Evolutionary conservation across 2,113 vertebrate species (phyloP), one percentile per base, ranked within the genome.

Genomic region (Ictalurus punctatus): DNA sequence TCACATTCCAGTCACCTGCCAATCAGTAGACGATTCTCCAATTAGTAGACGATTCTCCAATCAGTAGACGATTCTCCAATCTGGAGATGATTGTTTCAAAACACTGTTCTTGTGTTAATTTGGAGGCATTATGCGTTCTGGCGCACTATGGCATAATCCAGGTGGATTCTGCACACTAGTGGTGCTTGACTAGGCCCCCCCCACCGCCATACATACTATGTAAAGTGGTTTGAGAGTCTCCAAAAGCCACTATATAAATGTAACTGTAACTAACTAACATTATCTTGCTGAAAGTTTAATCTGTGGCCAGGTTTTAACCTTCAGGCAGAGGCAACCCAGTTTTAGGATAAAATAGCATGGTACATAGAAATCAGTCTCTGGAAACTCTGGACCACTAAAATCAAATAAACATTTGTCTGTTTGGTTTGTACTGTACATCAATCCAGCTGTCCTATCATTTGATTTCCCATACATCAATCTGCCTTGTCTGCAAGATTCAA

Each of bases 401-500:
- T 82, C 34, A 21, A 59, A 61, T 56, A 25, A 30, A 19, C 8
- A 54, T n/a, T 17, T 21, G 40, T 27, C 40, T 78, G 1, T 48
- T 40, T 52, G 30, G 8, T 59, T 37, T 61, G 19, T 83, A 13
- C 30, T 61, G 19, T 83, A 13, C 19, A 61, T 25, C 30, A 30
- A 76, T 85, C 44, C 74, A 80, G 59, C 63, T 63, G 54, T 90
- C 37, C 4, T n/a, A 86, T 30, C 48, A n/a, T 61, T 67, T 63
- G 54, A 34, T 54, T 54, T 44, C 27, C 27, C 4, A n/a, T 25
- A 78, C 37, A 48, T 87, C 27, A 40, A 54, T 79, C 23, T 79
- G 14, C 58, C 7, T 27, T 61, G 85, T 65, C 59, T 12, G 16
- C 44, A 69, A 27, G 44, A 67, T 65, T 69, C 61, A 69, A 67